These are phyloP conservation scores for Amblyjoppa proteus DNA, from an alignment of 2,888 invertebrate genomes.

Conservation along the genomic window DNA sequence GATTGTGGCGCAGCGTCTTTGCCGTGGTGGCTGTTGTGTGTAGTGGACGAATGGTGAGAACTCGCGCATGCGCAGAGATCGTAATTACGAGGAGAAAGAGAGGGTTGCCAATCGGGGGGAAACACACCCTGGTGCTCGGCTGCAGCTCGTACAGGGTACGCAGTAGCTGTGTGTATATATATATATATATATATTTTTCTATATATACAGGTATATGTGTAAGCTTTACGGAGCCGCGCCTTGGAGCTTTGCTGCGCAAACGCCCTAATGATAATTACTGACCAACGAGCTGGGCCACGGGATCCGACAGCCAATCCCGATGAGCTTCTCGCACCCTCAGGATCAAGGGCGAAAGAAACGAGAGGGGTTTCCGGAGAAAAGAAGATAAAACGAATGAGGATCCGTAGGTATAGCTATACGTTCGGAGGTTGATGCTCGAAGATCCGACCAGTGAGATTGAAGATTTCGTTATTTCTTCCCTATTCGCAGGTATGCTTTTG, in stretches of 20 bases:
- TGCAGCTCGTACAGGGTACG: slow-evolving; percentile 12
- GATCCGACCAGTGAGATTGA: not conserved
- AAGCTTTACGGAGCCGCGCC: slow-evolving; percentile 51
- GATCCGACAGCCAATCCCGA: slow-evolving; percentile 68
- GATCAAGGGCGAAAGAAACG: slow-evolving; percentile 49
- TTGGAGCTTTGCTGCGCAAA: slow-evolving; percentile 70
- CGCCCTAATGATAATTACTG: slow-evolving; percentile 81
- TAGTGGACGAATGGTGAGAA: slow-evolving; percentile 71
- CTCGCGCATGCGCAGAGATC: slow-evolving; percentile 79
- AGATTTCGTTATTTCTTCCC: not conserved
- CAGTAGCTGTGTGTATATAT: slow-evolving; percentile 9
- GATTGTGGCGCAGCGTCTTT: slow-evolving; percentile 28
- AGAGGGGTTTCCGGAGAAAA: slow-evolving; percentile 51
- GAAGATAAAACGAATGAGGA: slow-evolving; percentile 36
- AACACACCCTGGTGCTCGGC: slow-evolving; percentile 70
- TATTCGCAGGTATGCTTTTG: not conserved
- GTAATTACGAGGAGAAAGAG: slow-evolving; percentile 79
- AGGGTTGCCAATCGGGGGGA: slow-evolving; percentile 80
- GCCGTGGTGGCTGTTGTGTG: not conserved
- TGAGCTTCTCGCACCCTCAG: slow-evolving; percentile 54
- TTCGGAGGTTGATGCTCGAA: not conserved
- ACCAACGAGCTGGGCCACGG: slow-evolving; percentile 77
- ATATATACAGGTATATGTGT: slow-evolving; percentile 9
- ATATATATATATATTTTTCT: not conserved
- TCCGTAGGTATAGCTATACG: not conserved